phyloP scores from a whole-genome alignment of 2,797 vertebrate genomes.

The Gallinago nigripennis region DNA sequence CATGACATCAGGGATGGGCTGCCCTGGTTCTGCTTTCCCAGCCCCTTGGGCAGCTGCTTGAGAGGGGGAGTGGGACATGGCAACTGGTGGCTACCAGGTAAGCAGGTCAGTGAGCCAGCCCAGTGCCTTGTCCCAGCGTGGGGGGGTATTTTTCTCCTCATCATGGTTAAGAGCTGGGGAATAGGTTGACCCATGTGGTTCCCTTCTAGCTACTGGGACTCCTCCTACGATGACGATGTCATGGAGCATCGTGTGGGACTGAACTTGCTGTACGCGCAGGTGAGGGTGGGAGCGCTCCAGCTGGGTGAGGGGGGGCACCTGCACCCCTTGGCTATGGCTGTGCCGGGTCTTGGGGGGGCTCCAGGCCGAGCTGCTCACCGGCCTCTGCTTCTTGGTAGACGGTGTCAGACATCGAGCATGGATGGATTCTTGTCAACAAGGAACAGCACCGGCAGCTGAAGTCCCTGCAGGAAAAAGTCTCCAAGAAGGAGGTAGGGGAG shows the following conservation, averaged over 20 bases:
- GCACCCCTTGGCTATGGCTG: background rate
- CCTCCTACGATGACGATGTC: slow-evolving; percentile 90
- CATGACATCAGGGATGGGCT: accelerated
- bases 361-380: background rate
- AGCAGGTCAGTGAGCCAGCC: background rate
- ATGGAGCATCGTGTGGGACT: slow-evolving; percentile 95
- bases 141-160: background rate
- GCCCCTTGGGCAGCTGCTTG: background rate
- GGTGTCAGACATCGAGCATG: slow-evolving; percentile 92
- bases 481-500: slow-evolving; percentile 92
- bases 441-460: slow-evolving; percentile 97
- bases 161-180: background rate
- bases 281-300: slow-evolving; percentile 55
- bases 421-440: slow-evolving; percentile 97
- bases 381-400: slow-evolving; percentile 77
- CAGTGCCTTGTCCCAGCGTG: accelerated
- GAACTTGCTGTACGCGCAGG: slow-evolving; percentile 94
- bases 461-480: slow-evolving; percentile 97
- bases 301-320: too few relatives aligned
- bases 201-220: slow-evolving; percentile 93
- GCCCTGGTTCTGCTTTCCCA: background rate
- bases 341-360: accelerated
- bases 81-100: accelerated
- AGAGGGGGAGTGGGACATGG: accelerated
- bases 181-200: background rate